Evolutionary conservation across 1,140 invertebrate genomes (phyloP).

Genomic region (Akabosia matsudoensis): DNA sequence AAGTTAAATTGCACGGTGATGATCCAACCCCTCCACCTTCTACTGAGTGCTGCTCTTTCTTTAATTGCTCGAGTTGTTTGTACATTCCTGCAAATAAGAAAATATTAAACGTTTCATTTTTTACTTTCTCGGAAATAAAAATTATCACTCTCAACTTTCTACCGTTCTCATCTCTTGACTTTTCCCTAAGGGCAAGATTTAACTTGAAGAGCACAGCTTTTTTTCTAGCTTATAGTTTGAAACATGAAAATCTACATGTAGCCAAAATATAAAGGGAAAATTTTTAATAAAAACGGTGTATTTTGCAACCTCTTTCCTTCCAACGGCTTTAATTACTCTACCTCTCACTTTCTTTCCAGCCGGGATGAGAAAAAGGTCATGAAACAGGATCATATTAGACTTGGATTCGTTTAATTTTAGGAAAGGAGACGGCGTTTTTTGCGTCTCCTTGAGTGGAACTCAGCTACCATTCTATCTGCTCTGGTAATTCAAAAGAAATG

Average conservation of each 20-base stretch:
- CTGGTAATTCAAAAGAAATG: not conserved
- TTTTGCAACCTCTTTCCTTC: not conserved
- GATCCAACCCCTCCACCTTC: not conserved
- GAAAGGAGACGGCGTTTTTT: too few species aligned
- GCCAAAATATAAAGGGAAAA: too few species aligned
- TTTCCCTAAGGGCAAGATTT: not conserved
- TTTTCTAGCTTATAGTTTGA: too few species aligned
- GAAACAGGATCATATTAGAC: too few species aligned
- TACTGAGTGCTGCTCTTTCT: constrained; percentile 60
- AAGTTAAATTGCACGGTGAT: constrained; percentile 2
- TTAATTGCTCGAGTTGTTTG: constrained; percentile 70
- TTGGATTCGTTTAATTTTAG: too few species aligned
- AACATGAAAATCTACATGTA: too few species aligned
- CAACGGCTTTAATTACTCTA: not conserved
- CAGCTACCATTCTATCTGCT: not conserved
- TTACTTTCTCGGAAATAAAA: constrained; percentile 4
- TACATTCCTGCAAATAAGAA: constrained; percentile 63
- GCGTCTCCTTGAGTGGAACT: not conserved
- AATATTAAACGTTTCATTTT: constrained; percentile 7
- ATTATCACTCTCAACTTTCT: too few species aligned
- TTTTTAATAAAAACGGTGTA: too few species aligned
- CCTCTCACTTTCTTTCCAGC: not conserved
- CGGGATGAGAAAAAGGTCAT: not conserved
- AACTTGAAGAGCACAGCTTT: too few species aligned
- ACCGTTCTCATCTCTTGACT: not conserved